Evolutionary conservation across 2,113 vertebrate species (phyloP), one percentile per base, ranked within the genome.

Genomic region (Xiphophorus hellerii): DNA sequence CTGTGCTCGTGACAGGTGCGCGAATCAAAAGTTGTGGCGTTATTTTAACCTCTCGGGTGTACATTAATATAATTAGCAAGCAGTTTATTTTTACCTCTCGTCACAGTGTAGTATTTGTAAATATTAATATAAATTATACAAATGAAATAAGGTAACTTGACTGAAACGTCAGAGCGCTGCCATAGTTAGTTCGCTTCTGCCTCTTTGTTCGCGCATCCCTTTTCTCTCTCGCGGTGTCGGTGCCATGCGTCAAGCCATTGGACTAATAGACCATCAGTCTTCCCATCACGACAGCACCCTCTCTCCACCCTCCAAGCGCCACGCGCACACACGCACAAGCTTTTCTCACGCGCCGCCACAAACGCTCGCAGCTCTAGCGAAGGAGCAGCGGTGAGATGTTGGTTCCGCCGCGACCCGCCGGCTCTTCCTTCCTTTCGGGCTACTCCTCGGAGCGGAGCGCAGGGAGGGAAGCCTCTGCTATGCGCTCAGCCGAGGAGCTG

Each of bases 341-440:
- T 10, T 9, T 63, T 17, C 76, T 42, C 62, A 61, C 83, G 35
- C 76, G 4, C 76, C 1, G 65, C 11, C 71, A 66, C 78, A 29
- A 75, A 80, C 85, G 88, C 84, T 82, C 90, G 81, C 87, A 51
- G 76, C 63, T 89, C 90, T 90, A 86, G 86, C 89, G 90, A 91
- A 94, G 91, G 90, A 88, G 84, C 71, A 83, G 71, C 91, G 88
- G 88, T 89, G 90, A 93, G 81, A 95, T 94, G 96, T 91, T 93
- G 84, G 89, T 92, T 58, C 86, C 91, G 85, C 92, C 88, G 92
- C 92, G 87, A 65, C 60, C 29, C 80, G 79, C 91, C 91, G 67
- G 79, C 75, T 87, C 74, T 29, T 58, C 83, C 61, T 77, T 82
- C 85, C 87, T 89, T 54, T 81, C 6, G 74, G 66, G 79, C 81